Conservation (phyloP, 2,797 vertebrate genomes). For the Echeneis naucrates region DNA sequence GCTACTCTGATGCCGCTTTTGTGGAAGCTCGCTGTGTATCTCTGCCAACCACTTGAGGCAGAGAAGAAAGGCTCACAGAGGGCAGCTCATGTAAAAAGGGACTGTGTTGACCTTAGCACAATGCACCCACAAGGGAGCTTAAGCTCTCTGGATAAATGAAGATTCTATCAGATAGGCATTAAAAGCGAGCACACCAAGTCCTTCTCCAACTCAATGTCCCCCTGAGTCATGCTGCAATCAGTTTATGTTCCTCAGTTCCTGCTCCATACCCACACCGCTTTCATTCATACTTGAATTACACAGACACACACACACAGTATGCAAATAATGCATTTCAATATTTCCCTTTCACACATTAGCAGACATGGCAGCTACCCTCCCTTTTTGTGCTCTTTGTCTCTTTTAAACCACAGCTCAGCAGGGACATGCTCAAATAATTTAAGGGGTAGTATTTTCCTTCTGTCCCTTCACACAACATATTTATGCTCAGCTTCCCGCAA, state of each 20-base stretch:
- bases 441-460: slow-evolving; percentile 5
- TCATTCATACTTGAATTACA: slow-evolving; percentile 15
- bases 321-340: slow-evolving; percentile 7
- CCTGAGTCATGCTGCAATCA: slow-evolving; percentile 54
- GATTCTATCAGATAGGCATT: slow-evolving; percentile 50
- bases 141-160: slow-evolving; percentile 61
- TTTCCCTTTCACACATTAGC: slow-evolving; percentile 43
- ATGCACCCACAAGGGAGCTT: slow-evolving; percentile 46
- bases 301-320: slow-evolving; percentile 6
- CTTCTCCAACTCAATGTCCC: slow-evolving; percentile 48
- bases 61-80: slow-evolving; percentile 38
- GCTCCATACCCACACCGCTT: slow-evolving; percentile 25
- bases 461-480: neutral
- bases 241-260: slow-evolving; percentile 40
- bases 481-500: neutral
- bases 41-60: slow-evolving; percentile 37
- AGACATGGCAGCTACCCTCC: slow-evolving; percentile 34
- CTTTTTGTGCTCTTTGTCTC: slow-evolving; percentile 33
- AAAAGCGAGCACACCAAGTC: slow-evolving; percentile 51
- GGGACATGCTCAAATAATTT: slow-evolving; percentile 26
- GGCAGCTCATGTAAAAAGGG: slow-evolving; percentile 44
- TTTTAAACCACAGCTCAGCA: slow-evolving; percentile 29
- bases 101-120: slow-evolving; percentile 63
- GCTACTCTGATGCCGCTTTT: slow-evolving; percentile 17
- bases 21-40: slow-evolving; percentile 12